Percentiles rank a stretch among this genome's conserved stretches.
phyloP scores from a whole-genome alignment of 2,888 invertebrate species.

The Anthrax anthrax region DNA sequence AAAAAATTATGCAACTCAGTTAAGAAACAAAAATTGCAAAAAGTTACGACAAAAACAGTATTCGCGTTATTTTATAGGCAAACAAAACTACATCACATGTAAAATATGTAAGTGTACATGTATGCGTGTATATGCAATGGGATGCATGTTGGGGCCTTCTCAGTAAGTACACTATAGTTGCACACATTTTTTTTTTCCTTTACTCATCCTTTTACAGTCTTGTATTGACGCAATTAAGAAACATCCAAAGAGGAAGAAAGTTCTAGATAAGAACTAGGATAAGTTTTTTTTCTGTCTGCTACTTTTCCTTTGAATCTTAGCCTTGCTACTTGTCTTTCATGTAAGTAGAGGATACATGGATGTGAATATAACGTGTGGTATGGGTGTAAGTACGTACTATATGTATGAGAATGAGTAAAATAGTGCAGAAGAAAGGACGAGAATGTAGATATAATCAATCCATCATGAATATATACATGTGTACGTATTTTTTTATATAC shows the following conservation, averaged over 20 bases:
- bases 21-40: not conserved
- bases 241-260: conserved; percentile 3
- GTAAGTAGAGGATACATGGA: no score
- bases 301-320: not conserved
- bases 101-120: no score
- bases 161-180: not conserved
- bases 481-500: no score
- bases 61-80: no score
- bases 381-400: not conserved
- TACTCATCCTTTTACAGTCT: not conserved
- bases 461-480: not conserved
- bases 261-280: conserved; percentile 7
- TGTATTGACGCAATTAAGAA: conserved; percentile 9
- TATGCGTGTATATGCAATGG: no score
- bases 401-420: no score
- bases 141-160: not conserved
- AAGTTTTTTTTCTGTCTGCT: conserved; percentile 2
- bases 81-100: no score
- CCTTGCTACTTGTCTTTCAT: not conserved
- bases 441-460: not conserved
- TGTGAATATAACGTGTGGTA: no score
- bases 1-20: no score
- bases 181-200: no score
- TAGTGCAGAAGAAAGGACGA: not conserved
- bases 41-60: not conserved